These are phyloP conservation scores for Beroe forskalii DNA, from an alignment of 37 sponge, comb jelly and placozoan species.

Conservation along the genomic window DNA sequence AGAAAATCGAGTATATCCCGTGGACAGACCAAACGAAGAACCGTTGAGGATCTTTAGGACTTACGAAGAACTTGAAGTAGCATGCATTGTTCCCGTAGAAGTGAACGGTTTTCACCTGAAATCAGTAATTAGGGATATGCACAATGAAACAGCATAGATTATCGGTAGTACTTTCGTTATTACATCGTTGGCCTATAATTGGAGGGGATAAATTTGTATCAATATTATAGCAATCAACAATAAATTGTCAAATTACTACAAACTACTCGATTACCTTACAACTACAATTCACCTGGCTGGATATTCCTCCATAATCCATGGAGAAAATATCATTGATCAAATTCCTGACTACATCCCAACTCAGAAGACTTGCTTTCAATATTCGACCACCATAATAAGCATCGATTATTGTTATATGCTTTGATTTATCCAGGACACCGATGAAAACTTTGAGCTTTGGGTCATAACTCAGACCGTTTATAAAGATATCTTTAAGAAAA, in stretches of 20 bases:
- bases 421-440: not conserved
- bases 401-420: not conserved
- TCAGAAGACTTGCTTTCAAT: not conserved
- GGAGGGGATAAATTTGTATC: too few relatives aligned
- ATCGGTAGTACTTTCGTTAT: too few relatives aligned
- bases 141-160: too few relatives aligned
- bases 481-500: not conserved
- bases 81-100: not conserved
- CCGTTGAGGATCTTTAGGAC: not conserved
- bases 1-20: not conserved
- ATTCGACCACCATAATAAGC: slow-evolving; percentile 8
- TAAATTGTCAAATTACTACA: too few relatives aligned
- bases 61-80: not conserved
- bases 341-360: not conserved
- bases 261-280: too few relatives aligned
- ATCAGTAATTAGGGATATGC: too few relatives aligned
- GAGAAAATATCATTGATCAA: not conserved
- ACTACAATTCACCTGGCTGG: too few relatives aligned
- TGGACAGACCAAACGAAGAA: not conserved
- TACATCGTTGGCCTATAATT: too few relatives aligned
- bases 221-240: too few relatives aligned
- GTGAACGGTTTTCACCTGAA: not conserved
- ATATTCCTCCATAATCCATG: not conserved
- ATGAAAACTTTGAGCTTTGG: not conserved
- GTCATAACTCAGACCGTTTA: not conserved